Evolutionary conservation across 64 coral and sea anemone species (phyloP).

Genomic region (Montipora cactus): DNA sequence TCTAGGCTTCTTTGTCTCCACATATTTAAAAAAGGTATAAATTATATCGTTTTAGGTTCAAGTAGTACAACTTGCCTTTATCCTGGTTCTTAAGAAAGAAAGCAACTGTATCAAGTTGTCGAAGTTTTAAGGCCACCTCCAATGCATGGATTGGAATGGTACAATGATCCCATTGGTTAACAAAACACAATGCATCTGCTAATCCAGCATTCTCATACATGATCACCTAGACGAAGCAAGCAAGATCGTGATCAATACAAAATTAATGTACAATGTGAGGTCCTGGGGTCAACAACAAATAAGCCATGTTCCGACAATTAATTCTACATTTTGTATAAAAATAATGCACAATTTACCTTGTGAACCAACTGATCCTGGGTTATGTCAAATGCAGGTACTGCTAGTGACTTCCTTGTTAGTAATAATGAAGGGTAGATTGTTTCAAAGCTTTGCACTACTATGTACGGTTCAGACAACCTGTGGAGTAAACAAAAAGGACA

Average conservation of each 20-base stretch:
- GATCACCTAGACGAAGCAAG: conserved; percentile 69
- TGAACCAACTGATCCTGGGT: conserved; percentile 89
- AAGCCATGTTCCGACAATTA: background rate
- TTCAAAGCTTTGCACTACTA: conserved; percentile 71
- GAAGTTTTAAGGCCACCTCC: conserved; percentile 84
- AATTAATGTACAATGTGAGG: too few species aligned
- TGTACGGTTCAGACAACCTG: conserved; percentile 79
- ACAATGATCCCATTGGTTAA: conserved; percentile 91
- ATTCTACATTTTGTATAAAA: background rate
- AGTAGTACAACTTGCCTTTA: conserved; percentile 51
- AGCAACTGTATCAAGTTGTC: conserved; percentile 87
- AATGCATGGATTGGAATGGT: conserved; percentile 88
- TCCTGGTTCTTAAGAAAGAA: conserved; percentile 96
- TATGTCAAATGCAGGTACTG: conserved; percentile 84
- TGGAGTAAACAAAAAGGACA: background rate
- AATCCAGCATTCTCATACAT: conserved; percentile 95
- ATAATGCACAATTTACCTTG: conserved; percentile 46
- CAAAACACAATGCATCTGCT: conserved; percentile 77
- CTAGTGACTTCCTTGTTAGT: conserved; percentile 45
- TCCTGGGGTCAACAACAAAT: background rate
- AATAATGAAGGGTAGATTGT: conserved; percentile 60
- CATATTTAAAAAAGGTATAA: too few species aligned
- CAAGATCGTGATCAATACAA: background rate
- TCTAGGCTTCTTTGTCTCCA: too few species aligned
- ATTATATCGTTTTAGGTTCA: too few species aligned